These are phyloP conservation scores for Holothuria leucospilota DNA, from an alignment of 53 echinoderm and acorn worm species.

Conservation along the genomic window DNA sequence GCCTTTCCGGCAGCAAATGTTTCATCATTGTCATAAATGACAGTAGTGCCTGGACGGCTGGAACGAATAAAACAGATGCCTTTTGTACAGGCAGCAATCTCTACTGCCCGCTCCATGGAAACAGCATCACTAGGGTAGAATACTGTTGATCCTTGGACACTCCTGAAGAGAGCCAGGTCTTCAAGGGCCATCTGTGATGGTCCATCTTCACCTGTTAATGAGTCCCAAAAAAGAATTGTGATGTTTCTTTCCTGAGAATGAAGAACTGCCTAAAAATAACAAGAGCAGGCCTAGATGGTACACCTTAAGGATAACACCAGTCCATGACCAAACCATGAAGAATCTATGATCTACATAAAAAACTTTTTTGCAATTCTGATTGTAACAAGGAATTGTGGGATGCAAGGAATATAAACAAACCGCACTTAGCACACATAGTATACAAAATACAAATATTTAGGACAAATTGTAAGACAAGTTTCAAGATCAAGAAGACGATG, in stretches of 20 bases:
- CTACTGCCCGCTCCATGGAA: constrained; percentile 91
- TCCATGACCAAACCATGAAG: too few species aligned
- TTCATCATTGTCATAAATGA: constrained; percentile 72
- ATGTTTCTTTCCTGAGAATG: not conserved
- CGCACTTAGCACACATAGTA: too few species aligned
- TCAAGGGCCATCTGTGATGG: constrained; percentile 99
- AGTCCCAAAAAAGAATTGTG: not conserved
- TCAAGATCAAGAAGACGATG: too few species aligned
- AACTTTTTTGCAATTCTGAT: too few species aligned
- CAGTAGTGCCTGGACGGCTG: constrained; percentile 82
- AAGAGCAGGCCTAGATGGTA: too few species aligned
- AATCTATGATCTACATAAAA: too few species aligned
- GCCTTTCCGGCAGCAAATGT: constrained; percentile 82
- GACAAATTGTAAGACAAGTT: too few species aligned
- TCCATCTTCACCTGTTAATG: constrained; percentile 83
- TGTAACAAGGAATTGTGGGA: too few species aligned
- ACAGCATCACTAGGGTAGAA: constrained; percentile 98
- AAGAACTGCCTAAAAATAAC: not conserved
- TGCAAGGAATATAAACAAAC: too few species aligned
- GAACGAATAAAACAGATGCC: constrained; percentile 95
- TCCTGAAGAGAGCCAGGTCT: constrained; percentile 94
- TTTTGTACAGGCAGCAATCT: constrained; percentile 89
- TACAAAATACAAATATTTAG: too few species aligned
- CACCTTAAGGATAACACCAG: too few species aligned
- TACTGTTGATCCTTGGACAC: constrained; percentile 85